A percentile compares a stretch with the other conserved stretches of the same genome.
Evolutionary conservation across 2,888 invertebrate species (phyloP).

Genomic region (Emmelina monodactyla): DNA sequence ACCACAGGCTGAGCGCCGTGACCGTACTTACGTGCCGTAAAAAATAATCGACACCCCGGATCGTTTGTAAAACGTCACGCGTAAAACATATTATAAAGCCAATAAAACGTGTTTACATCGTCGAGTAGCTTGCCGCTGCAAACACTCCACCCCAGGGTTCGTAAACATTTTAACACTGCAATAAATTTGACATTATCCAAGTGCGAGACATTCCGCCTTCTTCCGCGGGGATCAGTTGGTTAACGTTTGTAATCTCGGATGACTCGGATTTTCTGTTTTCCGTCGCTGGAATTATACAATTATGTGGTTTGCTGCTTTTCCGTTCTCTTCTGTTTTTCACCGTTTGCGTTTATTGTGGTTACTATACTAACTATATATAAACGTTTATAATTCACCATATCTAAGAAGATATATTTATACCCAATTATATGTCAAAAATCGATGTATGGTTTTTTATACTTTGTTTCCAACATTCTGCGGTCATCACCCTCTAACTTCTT

Average conservation of each 20-base stretch:
- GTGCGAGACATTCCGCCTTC: conserved; percentile 61
- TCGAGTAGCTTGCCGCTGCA: conserved; percentile 55
- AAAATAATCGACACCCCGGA: conserved; percentile 62
- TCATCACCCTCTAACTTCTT: too few species aligned
- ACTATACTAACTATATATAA: too few species aligned
- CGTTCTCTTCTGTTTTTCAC: too few species aligned
- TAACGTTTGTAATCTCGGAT: conserved; percentile 59
- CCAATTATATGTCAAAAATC: too few species aligned
- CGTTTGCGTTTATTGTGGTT: too few species aligned
- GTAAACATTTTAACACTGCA: conserved; percentile 65
- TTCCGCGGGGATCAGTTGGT: conserved; percentile 61
- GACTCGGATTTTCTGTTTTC: conserved; percentile 48
- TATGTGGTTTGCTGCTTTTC: conserved; percentile 30
- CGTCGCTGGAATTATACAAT: conserved; percentile 51
- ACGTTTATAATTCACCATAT: too few species aligned
- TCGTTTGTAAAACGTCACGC: conserved; percentile 67
- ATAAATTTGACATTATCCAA: conserved; percentile 65
- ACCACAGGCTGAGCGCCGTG: too few species aligned
- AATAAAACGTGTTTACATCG: conserved; percentile 68
- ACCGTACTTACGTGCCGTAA: conserved; percentile 62
- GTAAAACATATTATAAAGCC: conserved; percentile 68
- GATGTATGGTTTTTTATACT: too few species aligned
- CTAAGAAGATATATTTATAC: too few species aligned
- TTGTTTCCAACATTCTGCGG: too few species aligned
- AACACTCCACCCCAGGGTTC: conserved; percentile 51